A percentile compares a stretch with the other conserved stretches of the same genome.
Evolutionary conservation across 2,797 vertebrate species (phyloP).

Genomic region (Pseudopleuronectes americanus): DNA sequence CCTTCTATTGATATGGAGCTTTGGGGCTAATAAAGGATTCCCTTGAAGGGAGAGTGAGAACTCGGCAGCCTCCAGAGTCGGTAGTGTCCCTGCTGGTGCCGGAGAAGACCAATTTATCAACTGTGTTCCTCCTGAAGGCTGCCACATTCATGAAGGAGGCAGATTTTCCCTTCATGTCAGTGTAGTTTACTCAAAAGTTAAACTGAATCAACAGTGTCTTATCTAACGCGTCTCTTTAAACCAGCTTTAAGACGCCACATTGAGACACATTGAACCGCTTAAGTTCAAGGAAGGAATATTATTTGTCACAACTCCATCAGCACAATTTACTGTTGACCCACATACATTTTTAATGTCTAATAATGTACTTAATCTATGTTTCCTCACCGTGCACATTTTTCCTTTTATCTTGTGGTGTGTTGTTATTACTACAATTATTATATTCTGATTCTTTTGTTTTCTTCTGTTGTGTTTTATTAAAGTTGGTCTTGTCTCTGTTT

Average conservation of each 20-base stretch:
- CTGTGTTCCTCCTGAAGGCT: constrained; percentile 50
- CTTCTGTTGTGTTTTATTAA: no score
- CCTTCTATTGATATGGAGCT: constrained; percentile 71
- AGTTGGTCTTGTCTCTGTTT: no score
- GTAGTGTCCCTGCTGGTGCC: constrained; percentile 59
- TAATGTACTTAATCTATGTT: no score
- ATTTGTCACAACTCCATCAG: constrained; percentile 17
- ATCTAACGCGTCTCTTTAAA: constrained; percentile 56
- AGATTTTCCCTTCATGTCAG: constrained; percentile 47
- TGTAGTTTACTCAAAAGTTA: constrained; percentile 47
- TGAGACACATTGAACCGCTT: constrained; percentile 31
- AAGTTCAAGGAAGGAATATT: constrained; percentile 30
- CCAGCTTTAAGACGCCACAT: constrained; percentile 18
- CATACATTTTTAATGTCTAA: not conserved
- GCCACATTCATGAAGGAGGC: constrained; percentile 46
- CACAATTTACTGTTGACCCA: not conserved
- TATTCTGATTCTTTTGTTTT: no score
- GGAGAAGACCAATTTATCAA: constrained; percentile 57
- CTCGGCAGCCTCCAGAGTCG: constrained; percentile 60
- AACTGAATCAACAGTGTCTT: constrained; percentile 46
- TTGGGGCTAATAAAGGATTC: constrained; percentile 75
- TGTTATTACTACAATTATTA: not conserved
- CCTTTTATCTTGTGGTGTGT: not conserved
- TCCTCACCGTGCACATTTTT: not conserved
- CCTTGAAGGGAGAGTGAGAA: constrained; percentile 65